Conservation (phyloP, 2,888 invertebrate genomes). For the Tillus elongatus region DNA sequence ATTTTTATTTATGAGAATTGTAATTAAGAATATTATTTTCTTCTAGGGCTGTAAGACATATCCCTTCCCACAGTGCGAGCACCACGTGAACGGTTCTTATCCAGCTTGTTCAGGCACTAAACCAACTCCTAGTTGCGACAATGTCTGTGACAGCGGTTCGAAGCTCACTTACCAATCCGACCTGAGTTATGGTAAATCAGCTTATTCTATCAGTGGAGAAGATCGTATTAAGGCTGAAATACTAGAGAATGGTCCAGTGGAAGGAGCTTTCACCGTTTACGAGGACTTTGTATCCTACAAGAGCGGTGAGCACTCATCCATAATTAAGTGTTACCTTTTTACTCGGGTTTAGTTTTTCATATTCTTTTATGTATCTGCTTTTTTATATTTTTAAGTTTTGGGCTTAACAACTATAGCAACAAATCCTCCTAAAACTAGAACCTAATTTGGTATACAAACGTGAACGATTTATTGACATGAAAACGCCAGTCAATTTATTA, state of each 20-base stretch:
- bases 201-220: constrained; percentile 52
- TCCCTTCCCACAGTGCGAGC: constrained; percentile 77
- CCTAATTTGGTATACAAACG: too few relatives aligned
- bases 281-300: constrained; percentile 78
- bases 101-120: constrained; percentile 58
- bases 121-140: constrained; percentile 59
- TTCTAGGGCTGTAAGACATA: constrained; percentile 76
- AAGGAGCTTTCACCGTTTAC: constrained; percentile 81
- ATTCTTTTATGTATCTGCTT: too few relatives aligned
- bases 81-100: constrained; percentile 73
- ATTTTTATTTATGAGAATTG: too few relatives aligned
- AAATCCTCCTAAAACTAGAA: too few relatives aligned
- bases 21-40: constrained; percentile 34
- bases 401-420: too few relatives aligned
- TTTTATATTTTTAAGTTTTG: too few relatives aligned
- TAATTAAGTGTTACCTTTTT: too few relatives aligned
- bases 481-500: too few relatives aligned
- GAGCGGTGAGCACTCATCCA: constrained; percentile 61
- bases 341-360: too few relatives aligned
- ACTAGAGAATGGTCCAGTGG: constrained; percentile 77
- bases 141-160: constrained; percentile 62
- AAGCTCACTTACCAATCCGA: constrained; percentile 61
- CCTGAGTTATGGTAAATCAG: constrained; percentile 61
- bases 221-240: constrained; percentile 72
- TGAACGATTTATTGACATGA: too few relatives aligned